These are phyloP conservation scores for Zoanthus gigantus DNA, from an alignment of 92 coral and sea anemone species.

Conservation along the genomic window DNA sequence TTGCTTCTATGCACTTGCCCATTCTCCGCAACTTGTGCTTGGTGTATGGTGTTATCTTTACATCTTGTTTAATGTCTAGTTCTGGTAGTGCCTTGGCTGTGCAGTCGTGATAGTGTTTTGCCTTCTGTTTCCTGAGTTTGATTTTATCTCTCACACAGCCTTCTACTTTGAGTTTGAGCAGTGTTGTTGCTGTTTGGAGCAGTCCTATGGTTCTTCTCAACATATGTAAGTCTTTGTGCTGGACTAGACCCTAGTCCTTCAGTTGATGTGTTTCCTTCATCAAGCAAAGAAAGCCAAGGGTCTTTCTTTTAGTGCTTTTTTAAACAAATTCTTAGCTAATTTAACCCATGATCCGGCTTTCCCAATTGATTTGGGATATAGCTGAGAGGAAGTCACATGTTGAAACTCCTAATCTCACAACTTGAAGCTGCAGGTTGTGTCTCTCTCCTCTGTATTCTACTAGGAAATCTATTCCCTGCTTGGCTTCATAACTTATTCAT, in stretches of 20 bases:
- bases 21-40: background rate
- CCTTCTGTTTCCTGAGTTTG: background rate
- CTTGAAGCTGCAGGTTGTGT: too few relatives aligned
- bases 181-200: background rate
- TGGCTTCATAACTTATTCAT: too few relatives aligned
- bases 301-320: too few relatives aligned
- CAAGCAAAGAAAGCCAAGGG: background rate
- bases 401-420: too few relatives aligned
- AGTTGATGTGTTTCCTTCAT: background rate
- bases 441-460: too few relatives aligned
- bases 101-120: background rate
- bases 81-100: background rate
- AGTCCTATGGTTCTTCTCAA: background rate
- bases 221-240: background rate
- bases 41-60: background rate
- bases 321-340: too few relatives aligned
- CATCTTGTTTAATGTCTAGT: too few relatives aligned
- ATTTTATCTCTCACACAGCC: background rate
- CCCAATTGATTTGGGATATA: too few relatives aligned
- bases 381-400: too few relatives aligned
- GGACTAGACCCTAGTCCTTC: background rate
- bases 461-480: too few relatives aligned
- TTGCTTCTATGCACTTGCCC: background rate
- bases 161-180: background rate
- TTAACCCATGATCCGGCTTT: too few relatives aligned